A percentile compares a stretch with the other conserved stretches of the same genome.
Conservation (phyloP, 2,888 invertebrate genomes). For the Eupithecia subumbrata region DNA sequence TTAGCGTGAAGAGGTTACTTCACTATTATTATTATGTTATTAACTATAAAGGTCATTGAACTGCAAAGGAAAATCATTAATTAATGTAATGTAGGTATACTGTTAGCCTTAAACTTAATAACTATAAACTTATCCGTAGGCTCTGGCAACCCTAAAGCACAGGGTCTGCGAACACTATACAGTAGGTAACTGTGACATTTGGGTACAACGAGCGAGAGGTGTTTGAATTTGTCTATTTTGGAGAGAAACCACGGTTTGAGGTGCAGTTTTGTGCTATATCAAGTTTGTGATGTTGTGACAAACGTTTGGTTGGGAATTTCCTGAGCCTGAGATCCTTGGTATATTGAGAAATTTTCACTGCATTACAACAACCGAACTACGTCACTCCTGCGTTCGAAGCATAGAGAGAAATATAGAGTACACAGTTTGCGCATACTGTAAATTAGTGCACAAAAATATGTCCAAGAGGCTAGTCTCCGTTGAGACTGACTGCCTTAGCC, state of each 20-base stretch:
- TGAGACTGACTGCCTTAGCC: neutral
- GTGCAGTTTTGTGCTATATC: conserved; percentile 14
- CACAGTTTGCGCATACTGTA: neutral
- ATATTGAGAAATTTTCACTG: neutral
- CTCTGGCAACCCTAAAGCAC: conserved; percentile 26
- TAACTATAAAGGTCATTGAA: no score
- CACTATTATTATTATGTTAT: no score
- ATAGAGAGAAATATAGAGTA: neutral
- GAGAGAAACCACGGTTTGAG: conserved; percentile 24
- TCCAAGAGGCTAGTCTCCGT: neutral
- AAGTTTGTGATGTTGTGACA: neutral
- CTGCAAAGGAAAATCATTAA: no score
- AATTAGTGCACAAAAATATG: neutral
- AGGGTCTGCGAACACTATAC: conserved; percentile 26
- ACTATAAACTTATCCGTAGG: neutral
- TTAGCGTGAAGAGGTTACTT: no score
- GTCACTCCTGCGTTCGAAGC: neutral
- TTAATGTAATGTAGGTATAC: neutral
- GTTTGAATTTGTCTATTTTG: conserved; percentile 36
- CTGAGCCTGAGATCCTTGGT: neutral
- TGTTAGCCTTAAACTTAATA: neutral
- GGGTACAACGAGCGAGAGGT: conserved; percentile 33
- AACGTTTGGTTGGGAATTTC: neutral
- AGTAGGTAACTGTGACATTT: conserved; percentile 34
- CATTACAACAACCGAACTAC: neutral